Base-by-base conservation (phyloP, 2,113 vertebrate genomes). In the Dendropsophus ebraccatus region DNA sequence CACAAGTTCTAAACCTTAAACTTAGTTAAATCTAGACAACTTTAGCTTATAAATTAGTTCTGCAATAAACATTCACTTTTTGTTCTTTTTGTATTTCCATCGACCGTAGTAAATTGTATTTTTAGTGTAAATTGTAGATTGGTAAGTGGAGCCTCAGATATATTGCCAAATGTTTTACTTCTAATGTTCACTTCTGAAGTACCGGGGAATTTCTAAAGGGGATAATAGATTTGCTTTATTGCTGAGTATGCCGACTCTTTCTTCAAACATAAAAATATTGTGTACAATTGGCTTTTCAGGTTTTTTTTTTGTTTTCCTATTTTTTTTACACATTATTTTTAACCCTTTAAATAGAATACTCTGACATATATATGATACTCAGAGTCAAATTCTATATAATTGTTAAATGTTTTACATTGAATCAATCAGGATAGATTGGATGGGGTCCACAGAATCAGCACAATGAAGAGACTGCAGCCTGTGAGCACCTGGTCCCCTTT, bases 151-250 rank as follows among this genome's bases (percentile, higher is more conserved):
- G 25, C 5, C 62, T 65, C 62, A 65, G 62, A 65, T 65, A 30
- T 30, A 65, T 65, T 6, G 62, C 28, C 62, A 14, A 62, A 65
- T 32, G 62, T 32, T 32, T 65, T 32, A 65, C 12, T 21, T 69
- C 5, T 37, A 69, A 69, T 70, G 67, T 70, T 70, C 32, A 37
- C 6, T 70, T 70, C 67, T 70, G 17, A 37, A 37, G 35, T 70
- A 23, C 17, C 17, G 35, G 0, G 14, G 19, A 41, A 23, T 70
- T 21, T 70, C 35, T 41, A 41, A 70, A 41, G 67, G 67, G 32
- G 67, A 70, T 41, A 70, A 70, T 41, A 70, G 32, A 70, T 70
- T 70, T 70, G 12, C 67, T 70, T 70, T 41, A 70, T 70, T 37
- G 67, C 67, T 37, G 32, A 41, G 32, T 41, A 41, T 30, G 35